Evolutionary conservation across 2,797 vertebrate genomes (phyloP), one percentile per base, ranked within the genome.

Genomic region (Corythornis leucogaster): DNA sequence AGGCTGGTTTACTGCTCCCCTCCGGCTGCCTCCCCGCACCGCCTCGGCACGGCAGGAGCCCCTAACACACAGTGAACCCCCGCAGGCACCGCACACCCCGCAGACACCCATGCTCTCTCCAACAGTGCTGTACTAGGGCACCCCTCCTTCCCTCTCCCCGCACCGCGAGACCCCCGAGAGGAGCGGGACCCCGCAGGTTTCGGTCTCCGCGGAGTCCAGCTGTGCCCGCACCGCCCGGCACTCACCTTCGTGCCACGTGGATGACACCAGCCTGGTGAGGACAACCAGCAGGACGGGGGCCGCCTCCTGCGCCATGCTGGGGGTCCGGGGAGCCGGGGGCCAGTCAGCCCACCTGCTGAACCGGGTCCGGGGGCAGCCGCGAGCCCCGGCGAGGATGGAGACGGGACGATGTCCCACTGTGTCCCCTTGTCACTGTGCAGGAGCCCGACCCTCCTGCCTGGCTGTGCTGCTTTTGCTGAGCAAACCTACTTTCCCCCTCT

Each of bases 211-310:
- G 64, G 40, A 59, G 28, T 53, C 76, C 46, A 20, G 5, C 69
- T 2, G 42, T 1, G 15, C 82, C 73, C 33, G 1, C n/a, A 1
- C 16, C 3, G 7, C 35, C 42, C 33, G 5, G 51, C 15, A 43
- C 97, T 96, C 95, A 98, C 98, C 98, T 97, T 97, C 96, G 4
- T 97, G 94, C 97, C 97, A 97, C 31, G 97, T 96, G 85, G 97
- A 91, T 43, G 94, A 73, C 87, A 92, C 97, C 88, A 96, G 55
- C 71, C 87, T 93, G 82, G 90, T 55, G 12, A 98, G 94, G 64
- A 97, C 95, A 12, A 98, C 35, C 82, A 98, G 92, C 46, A 98
- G 90, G 67, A 95, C 33, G 4, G 96, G 75, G 25, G 77, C 86
- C 7, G 87, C 86, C 83, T 85, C 94, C 92, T 80, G 97, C 4